phyloP scores from a whole-genome alignment of 2,797 vertebrate species.

The Leucoraja ocellata region DNA sequence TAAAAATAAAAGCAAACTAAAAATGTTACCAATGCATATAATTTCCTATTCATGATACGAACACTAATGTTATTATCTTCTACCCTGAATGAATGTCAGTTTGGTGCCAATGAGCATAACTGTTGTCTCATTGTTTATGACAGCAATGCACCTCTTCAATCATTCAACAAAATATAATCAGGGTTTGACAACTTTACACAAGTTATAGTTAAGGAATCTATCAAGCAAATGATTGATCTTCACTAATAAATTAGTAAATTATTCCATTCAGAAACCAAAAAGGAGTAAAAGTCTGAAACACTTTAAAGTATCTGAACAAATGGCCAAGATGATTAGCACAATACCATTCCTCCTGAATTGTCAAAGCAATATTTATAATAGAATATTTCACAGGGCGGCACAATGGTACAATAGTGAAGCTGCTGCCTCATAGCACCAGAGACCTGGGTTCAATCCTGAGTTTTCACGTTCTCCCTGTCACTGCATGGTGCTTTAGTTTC shows the following conservation, averaged over 20 bases:
- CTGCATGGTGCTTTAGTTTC: no score
- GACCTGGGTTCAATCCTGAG: no score
- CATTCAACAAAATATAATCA: slow-evolving; percentile 6
- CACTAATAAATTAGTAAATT: background rate
- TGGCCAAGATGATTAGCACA: background rate
- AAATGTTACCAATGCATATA: slow-evolving; percentile 19
- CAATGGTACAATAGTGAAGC: no score
- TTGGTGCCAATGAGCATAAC: background rate
- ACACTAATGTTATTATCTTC: slow-evolving; percentile 27
- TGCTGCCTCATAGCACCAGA: no score
- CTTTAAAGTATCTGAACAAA: background rate
- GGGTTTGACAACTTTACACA: background rate
- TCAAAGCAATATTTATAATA: background rate
- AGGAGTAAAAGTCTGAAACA: background rate
- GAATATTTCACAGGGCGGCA: background rate
- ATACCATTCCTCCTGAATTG: background rate
- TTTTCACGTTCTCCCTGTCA: no score
- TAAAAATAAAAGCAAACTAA: background rate
- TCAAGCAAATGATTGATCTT: slow-evolving; percentile 9
- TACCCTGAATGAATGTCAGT: background rate
- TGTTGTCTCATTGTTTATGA: slow-evolving; percentile 5
- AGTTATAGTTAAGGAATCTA: background rate
- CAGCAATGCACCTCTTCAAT: slow-evolving; percentile 5
- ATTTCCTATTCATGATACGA: slow-evolving; percentile 9
- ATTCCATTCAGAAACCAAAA: background rate